These are phyloP conservation scores for Mastacembelus armatus DNA, from an alignment of 2,797 vertebrate species.

Conservation along the genomic window DNA sequence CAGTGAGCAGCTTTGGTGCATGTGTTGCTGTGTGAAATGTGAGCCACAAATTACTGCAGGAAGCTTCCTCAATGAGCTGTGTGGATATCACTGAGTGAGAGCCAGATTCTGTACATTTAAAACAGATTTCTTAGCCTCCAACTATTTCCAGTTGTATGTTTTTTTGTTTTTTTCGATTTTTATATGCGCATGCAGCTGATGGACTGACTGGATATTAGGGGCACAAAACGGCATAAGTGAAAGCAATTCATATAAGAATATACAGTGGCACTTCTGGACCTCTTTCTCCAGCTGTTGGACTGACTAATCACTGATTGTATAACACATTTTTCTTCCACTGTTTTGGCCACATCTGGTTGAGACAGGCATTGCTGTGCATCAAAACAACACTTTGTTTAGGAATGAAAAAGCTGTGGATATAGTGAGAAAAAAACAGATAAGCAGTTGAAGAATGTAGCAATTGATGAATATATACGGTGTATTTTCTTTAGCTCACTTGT, in stretches of 20 bases:
- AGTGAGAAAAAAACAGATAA: not conserved
- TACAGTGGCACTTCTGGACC: not conserved
- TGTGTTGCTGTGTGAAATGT: slow-evolving; percentile 46
- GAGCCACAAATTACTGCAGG: slow-evolving; percentile 8
- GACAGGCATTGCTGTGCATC: no score
- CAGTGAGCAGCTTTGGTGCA: slow-evolving; percentile 45
- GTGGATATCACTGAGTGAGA: not conserved
- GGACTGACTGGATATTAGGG: not conserved
- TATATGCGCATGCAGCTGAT: not conserved
- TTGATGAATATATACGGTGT: not conserved
- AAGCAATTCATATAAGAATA: slow-evolving; percentile 25
- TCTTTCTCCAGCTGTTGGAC: not conserved
- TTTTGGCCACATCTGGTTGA: no score
- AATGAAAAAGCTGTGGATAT: not conserved
- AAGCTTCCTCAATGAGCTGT: slow-evolving; percentile 6
- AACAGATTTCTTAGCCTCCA: not conserved
- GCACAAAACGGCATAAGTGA: slow-evolving; percentile 27
- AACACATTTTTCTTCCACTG: not conserved
- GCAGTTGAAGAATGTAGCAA: not conserved
- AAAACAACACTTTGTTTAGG: no score
- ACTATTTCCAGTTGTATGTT: not conserved
- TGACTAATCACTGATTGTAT: not conserved
- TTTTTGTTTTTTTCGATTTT: not conserved
- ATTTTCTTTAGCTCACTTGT: no score
- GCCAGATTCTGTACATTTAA: not conserved